Conservation (phyloP, 1,140 invertebrate species). For the Hyposmocoma kahamanoa region DNA sequence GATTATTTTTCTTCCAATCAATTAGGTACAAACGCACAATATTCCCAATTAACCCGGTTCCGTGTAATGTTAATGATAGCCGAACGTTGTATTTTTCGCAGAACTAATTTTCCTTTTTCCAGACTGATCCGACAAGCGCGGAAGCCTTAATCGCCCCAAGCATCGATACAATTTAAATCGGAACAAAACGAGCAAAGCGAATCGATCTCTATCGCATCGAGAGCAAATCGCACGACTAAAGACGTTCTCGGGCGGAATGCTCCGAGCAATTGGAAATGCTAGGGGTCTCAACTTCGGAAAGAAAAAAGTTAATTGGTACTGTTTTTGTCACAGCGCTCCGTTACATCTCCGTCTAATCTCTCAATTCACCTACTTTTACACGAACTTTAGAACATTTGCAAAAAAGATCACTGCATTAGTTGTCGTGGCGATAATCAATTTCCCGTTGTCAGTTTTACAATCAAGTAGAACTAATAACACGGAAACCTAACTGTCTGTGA, state of each 20-base stretch:
- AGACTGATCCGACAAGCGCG: conserved; percentile 28
- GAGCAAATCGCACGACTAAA: conserved; percentile 67
- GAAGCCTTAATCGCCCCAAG: conserved; percentile 58
- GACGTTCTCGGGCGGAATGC: conserved; percentile 57
- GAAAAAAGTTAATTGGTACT: conserved; percentile 65
- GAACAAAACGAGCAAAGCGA: conserved; percentile 61
- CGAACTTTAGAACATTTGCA: conserved; percentile 20
- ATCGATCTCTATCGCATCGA: conserved; percentile 63
- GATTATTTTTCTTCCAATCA: too few relatives aligned
- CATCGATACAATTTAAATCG: conserved; percentile 68
- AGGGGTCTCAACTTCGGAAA: conserved; percentile 41
- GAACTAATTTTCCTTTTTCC: conserved; percentile 44
- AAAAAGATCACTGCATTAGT: conserved; percentile 8
- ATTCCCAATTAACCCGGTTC: too few relatives aligned
- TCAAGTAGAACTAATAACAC: too few relatives aligned
- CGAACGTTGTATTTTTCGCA: conserved; percentile 11
- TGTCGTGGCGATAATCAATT: background rate
- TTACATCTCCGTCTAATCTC: conserved; percentile 46
- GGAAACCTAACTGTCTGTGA: too few relatives aligned
- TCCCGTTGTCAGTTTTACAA: too few relatives aligned
- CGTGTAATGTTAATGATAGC: too few relatives aligned
- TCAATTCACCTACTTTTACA: conserved; percentile 36
- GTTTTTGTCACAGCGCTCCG: conserved; percentile 54
- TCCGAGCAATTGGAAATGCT: conserved; percentile 57
- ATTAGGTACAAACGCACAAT: too few relatives aligned